Evolutionary conservation across 2,113 vertebrate genomes (phyloP).

Genomic region (Tympanuchus pallidicinctus): DNA sequence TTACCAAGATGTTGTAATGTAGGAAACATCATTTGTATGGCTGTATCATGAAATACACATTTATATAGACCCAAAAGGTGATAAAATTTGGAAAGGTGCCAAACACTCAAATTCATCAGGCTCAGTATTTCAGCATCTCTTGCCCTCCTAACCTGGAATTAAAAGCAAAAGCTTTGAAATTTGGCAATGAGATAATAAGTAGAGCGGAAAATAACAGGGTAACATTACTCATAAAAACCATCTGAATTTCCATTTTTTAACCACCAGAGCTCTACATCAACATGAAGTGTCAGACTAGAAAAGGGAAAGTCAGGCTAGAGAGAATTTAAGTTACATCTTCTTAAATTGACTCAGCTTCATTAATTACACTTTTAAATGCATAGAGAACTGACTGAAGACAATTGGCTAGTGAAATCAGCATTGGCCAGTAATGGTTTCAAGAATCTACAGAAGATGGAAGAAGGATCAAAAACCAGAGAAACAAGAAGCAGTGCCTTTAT

Average conservation of each 20-base stretch:
- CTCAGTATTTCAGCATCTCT: neutral
- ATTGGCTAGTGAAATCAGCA: neutral
- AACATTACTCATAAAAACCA: neutral
- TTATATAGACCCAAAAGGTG: neutral
- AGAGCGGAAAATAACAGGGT: neutral
- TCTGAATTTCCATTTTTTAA: constrained; percentile 6
- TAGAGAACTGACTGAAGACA: neutral
- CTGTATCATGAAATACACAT: neutral
- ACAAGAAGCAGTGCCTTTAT: neutral
- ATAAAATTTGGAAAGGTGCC: neutral
- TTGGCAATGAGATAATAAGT: neutral
- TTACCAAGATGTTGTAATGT: neutral
- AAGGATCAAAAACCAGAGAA: neutral
- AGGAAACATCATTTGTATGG: neutral
- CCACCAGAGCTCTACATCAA: neutral
- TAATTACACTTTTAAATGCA: constrained; percentile 5
- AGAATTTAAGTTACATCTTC: neutral
- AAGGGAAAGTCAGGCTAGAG: neutral
- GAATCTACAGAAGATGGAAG: neutral
- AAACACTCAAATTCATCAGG: neutral
- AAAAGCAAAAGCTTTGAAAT: neutral
- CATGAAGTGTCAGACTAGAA: neutral
- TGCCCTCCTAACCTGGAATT: neutral
- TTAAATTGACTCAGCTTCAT: neutral
- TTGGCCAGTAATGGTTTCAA: neutral